Evolutionary conservation across 2,797 vertebrate genomes (phyloP).

Genomic region (Chloroceryle amazona): DNA sequence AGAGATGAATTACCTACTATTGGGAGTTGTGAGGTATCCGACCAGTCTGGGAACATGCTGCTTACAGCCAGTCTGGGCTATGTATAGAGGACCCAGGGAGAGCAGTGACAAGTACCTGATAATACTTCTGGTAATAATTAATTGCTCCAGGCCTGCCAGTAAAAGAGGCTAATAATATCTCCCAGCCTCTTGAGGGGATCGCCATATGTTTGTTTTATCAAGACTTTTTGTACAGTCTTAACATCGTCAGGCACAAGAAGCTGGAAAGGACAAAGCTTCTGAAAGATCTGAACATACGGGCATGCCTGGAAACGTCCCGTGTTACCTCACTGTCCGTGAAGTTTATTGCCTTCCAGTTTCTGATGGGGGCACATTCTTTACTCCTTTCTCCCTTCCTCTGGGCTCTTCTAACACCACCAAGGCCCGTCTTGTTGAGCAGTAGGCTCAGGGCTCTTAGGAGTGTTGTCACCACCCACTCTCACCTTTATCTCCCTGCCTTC

Average conservation of each 20-base stretch:
- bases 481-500: constrained; percentile 46
- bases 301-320: background rate
- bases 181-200: background rate
- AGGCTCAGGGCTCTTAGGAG: constrained; percentile 36
- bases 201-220: background rate
- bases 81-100: constrained; percentile 23
- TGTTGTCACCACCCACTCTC: constrained; percentile 47
- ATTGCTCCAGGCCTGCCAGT: constrained; percentile 21
- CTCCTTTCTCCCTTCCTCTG: background rate
- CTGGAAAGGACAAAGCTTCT: constrained; percentile 13
- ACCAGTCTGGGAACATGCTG: background rate
- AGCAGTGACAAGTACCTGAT: constrained; percentile 37
- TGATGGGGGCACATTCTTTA: background rate
- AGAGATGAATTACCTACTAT: background rate
- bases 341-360: background rate
- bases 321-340: background rate
- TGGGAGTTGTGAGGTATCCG: background rate
- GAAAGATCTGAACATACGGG: background rate
- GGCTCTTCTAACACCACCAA: background rate
- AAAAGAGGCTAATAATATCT: constrained; percentile 56
- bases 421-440: constrained; percentile 20
- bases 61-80: background rate
- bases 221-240: background rate
- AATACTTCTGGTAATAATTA: constrained; percentile 52
- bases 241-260: background rate